Conservation (phyloP, 2,113 vertebrate species). For the Protobothrops mucrosquamatus region DNA sequence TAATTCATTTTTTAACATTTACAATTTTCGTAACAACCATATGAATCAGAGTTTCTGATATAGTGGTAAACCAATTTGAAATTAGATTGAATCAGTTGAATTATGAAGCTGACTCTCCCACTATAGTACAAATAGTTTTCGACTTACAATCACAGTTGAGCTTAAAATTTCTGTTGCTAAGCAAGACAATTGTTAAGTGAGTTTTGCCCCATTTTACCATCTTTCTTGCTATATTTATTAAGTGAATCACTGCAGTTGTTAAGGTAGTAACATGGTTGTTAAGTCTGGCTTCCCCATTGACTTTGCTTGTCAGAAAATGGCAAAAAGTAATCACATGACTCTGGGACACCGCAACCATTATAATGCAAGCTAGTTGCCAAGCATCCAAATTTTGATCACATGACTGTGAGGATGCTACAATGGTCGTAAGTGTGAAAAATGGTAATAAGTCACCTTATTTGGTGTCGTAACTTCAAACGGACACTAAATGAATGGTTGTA, state of each 20-base stretch:
- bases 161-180: background rate
- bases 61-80: background rate
- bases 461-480: background rate
- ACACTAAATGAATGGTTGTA: background rate
- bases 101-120: constrained; percentile 1
- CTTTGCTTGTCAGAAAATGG: background rate
- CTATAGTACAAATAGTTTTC: background rate
- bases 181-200: background rate
- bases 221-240: background rate
- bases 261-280: background rate
- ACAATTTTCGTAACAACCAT: background rate
- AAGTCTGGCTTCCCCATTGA: background rate
- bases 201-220: background rate
- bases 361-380: background rate
- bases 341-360: background rate
- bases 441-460: background rate
- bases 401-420: background rate
- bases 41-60: background rate
- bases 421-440: background rate
- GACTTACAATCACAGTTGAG: background rate
- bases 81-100: background rate
- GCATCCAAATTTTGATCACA: background rate
- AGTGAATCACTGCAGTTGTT: background rate
- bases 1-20: background rate
- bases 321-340: background rate